Evolutionary conservation across 2,797 vertebrate genomes (phyloP).

Genomic region (Lagodon rhomboides): DNA sequence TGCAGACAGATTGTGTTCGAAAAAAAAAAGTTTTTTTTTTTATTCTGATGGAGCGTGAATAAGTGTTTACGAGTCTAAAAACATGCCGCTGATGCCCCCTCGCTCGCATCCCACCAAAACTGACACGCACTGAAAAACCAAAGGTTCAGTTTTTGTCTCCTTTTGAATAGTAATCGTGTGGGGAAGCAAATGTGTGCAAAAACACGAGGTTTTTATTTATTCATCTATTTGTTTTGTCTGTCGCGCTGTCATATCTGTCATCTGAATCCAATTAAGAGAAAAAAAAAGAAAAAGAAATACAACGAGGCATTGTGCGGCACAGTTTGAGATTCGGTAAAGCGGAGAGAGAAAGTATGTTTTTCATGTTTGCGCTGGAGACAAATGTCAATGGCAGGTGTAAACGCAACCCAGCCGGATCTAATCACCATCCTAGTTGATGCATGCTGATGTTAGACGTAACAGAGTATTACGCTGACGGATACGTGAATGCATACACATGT

Average conservation of each 20-base stretch:
- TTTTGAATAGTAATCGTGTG: background rate
- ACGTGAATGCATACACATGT: background rate
- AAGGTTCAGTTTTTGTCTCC: background rate
- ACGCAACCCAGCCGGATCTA: slow-evolving; percentile 1
- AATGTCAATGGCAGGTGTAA: slow-evolving; percentile 8
- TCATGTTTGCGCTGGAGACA: background rate
- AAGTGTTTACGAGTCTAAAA: slow-evolving; percentile 19
- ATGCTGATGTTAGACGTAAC: background rate
- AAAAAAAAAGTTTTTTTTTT: background rate
- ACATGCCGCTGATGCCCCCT: background rate
- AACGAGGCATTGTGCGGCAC: background rate
- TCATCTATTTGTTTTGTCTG: background rate
- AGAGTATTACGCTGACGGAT: background rate
- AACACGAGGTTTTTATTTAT: background rate
- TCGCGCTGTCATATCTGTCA: slow-evolving; percentile 1
- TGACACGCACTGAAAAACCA: background rate
- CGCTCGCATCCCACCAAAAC: slow-evolving; percentile 11
- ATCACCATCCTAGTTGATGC: background rate
- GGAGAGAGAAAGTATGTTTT: background rate
- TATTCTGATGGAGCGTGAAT: background rate
- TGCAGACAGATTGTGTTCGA: background rate
- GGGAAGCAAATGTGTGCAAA: background rate
- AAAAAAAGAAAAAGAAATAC: background rate
- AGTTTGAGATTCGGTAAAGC: background rate
- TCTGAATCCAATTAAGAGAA: slow-evolving; percentile 6